Evolutionary conservation across 2,797 vertebrate genomes (phyloP), one percentile per base, ranked within the genome.

Genomic region (Geotrypetes seraphini): DNA sequence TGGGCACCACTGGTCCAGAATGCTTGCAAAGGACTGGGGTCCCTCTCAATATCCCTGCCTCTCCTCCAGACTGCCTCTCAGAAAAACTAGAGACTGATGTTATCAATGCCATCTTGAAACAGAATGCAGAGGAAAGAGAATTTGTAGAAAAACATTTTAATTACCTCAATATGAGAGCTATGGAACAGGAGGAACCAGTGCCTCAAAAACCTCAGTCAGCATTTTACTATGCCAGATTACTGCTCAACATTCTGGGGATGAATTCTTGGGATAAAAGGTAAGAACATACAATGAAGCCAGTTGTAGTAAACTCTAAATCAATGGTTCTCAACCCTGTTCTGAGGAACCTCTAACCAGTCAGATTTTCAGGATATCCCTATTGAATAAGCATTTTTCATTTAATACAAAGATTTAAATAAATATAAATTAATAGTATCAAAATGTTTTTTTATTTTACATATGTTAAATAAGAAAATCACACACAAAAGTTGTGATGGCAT

Each of bases 261-360:
- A 97, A 97, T 81, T 97, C 92, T 36, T 99, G 95, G 95, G 95
- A 99, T 71, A 97, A 97, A 69, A 94, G 95, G 95, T 99, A 78
- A 85, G 72, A n/a, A n/a, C n/a, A n/a, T n/a, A n/a, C n/a, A n/a
- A n/a, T n/a, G n/a, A n/a, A n/a, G n/a, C n/a, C n/a, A n/a, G n/a
- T n/a, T n/a, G n/a, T n/a, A n/a, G n/a, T n/a, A n/a, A n/a, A n/a
- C n/a, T n/a, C n/a, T n/a, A n/a, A n/a, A n/a, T n/a, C n/a, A n/a
- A n/a, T n/a, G n/a, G n/a, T n/a, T n/a, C n/a, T n/a, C n/a, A n/a
- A n/a, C n/a, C n/a, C n/a, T n/a, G n/a, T n/a, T n/a, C n/a, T n/a
- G n/a, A n/a, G n/a, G n/a, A n/a, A n/a, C n/a, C n/a, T n/a, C n/a
- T n/a, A n/a, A n/a, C n/a, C n/a, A n/a, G n/a, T n/a, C n/a, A n/a